phyloP scores from a whole-genome alignment of 1,140 invertebrate genomes.

The Neelides sp. region DNA sequence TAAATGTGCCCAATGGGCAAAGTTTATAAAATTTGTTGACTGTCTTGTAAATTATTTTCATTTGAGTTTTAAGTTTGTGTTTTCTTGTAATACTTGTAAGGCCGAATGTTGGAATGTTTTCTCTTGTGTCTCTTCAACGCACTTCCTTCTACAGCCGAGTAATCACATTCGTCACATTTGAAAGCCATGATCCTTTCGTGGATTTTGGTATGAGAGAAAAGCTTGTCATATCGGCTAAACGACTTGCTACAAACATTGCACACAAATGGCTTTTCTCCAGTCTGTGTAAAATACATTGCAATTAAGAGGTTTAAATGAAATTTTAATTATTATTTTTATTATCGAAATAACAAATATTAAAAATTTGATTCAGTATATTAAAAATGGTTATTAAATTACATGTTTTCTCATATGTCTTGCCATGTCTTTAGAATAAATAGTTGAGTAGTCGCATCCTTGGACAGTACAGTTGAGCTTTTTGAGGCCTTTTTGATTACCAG shows the following conservation, averaged over 20 bases:
- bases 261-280: constrained; percentile 55
- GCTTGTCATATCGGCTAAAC: constrained; percentile 54
- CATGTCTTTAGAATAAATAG: constrained; percentile 34
- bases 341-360: no score
- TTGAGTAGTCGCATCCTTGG: no score
- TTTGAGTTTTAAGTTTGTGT: constrained; percentile 3
- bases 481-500: no score
- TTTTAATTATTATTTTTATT: no score
- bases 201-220: constrained; percentile 48
- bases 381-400: constrained; percentile 20
- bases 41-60: not conserved
- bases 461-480: no score
- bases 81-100: constrained; percentile 34
- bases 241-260: constrained; percentile 58
- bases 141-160: constrained; percentile 30
- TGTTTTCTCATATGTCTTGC: constrained; percentile 34
- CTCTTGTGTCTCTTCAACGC: constrained; percentile 33
- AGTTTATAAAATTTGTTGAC: not conserved
- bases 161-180: constrained; percentile 38
- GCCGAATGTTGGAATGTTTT: constrained; percentile 33
- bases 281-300: no score
- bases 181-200: constrained; percentile 53
- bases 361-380: no score
- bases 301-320: no score
- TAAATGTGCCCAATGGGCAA: no score